These are phyloP conservation scores for Zapus hudsonius DNA, from an alignment of 2,113 vertebrate species.

Conservation along the genomic window DNA sequence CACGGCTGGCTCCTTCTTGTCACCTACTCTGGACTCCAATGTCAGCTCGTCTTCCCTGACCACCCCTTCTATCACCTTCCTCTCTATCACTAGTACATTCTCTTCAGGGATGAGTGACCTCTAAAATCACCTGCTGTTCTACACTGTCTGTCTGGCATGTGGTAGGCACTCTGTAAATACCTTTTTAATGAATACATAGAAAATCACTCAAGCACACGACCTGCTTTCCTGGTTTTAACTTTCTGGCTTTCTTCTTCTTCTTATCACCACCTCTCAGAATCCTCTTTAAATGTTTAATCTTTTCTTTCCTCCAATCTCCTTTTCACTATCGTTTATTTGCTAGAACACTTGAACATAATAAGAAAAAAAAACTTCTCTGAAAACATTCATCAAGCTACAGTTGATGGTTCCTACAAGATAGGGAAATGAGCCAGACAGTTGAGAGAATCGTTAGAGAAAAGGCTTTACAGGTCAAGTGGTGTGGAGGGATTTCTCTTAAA, in stretches of 20 bases:
- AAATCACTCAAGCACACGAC: not conserved
- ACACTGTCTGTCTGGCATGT: not conserved
- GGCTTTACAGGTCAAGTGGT: slow-evolving; percentile 25
- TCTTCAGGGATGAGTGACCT: slow-evolving; percentile 22
- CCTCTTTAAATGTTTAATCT: slow-evolving; percentile 3
- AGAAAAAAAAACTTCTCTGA: slow-evolving; percentile 10
- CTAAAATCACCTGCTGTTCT: not conserved
- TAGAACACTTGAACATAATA: not conserved
- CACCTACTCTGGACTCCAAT: not conserved
- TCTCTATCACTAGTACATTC: not conserved
- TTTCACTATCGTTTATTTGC: slow-evolving; percentile 32
- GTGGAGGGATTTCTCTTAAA: slow-evolving; percentile 13
- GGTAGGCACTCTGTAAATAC: not conserved
- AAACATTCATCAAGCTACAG: not conserved
- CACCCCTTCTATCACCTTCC: not conserved
- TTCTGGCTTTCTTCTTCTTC: not conserved
- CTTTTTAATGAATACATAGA: slow-evolving; percentile 13
- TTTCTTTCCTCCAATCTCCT: slow-evolving; percentile 1
- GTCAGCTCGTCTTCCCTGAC: not conserved
- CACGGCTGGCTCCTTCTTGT: not conserved
- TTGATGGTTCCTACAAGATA: not conserved
- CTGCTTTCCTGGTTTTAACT: slow-evolving; percentile 33
- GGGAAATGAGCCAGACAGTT: not conserved
- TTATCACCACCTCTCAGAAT: not conserved
- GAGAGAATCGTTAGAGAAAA: slow-evolving; percentile 52